Base-by-base conservation (phyloP, 1,140 invertebrate genomes). In the Parapsyche elsis region DNA sequence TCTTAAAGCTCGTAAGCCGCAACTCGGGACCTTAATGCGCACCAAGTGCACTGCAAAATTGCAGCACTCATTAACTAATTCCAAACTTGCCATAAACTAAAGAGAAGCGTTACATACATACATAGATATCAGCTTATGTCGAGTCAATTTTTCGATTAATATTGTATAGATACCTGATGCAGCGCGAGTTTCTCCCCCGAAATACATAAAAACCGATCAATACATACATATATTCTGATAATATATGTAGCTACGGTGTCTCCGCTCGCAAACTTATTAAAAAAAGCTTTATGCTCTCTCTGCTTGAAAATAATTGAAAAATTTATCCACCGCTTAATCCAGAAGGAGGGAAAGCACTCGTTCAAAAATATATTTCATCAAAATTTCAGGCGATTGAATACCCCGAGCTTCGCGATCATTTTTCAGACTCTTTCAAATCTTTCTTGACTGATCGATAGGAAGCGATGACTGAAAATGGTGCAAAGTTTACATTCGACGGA, bases 301-400 rank as follows among this genome's bases (percentile, higher is more conserved):
- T n/a, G n/a, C n/a, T 23, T 5, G 59, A 24, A 64, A 23, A 64
- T 64, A 64, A 64, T 64, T 64, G 59, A 64, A 64, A 64, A 64
- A 23, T 64, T 64, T 64, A 64, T 64, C 59, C n/a, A n/a, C n/a
- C n/a, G n/a, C n/a, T n/a, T n/a, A 46, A 12, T 46, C 45, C 45
- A 46, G 12, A 46, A 46, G 12, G 45, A 46, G 45, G 45, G 45
- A 12, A 46, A 5, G 45, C 12, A 12, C 45, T n/a, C n/a, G 45
- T 5, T 12, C 12, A 5, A 7, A 5, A 46, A 46, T 46, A 46
- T 46, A 46, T 46, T 46, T 46, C 45, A 46, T 46, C 45, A 46
- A 46, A 46, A 12, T 46, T 46, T 46, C 12, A 7, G 12, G 45
- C 45, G 45, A 46, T 46, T 46, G 5, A 46, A 12, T 46, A 12